phyloP scores from a whole-genome alignment of 2,797 vertebrate species.

The Anableps anableps region DNA sequence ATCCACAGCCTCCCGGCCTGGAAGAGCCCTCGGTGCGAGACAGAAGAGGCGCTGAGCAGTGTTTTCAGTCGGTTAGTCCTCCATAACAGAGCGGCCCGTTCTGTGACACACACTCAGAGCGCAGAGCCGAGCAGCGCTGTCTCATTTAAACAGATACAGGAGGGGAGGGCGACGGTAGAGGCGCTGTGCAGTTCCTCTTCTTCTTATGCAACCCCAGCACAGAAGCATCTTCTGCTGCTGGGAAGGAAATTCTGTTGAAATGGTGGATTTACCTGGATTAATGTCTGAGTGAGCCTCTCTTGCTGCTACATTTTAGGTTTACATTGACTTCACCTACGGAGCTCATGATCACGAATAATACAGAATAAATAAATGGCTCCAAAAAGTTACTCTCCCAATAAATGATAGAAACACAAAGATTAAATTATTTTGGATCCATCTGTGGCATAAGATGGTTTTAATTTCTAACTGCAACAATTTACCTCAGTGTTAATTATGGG shows the following conservation, averaged over 20 bases:
- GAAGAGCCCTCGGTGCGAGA: neutral
- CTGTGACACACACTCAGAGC: conserved; percentile 31
- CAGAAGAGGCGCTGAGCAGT: conserved; percentile 17
- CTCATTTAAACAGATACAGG: conserved; percentile 75
- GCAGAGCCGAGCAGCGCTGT: conserved; percentile 41
- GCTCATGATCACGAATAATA: neutral
- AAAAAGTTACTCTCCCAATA: neutral
- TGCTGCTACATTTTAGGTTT: neutral
- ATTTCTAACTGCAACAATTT: neutral
- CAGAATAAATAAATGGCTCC: neutral
- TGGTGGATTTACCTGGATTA: conserved; percentile 5
- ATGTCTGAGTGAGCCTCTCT: neutral
- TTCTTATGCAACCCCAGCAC: conserved; percentile 69
- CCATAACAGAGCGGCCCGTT: conserved; percentile 66
- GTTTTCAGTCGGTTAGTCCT: conserved; percentile 53
- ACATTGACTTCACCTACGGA: neutral
- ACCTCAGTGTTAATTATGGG: neutral
- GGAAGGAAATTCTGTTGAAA: neutral
- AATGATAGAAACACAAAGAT: neutral
- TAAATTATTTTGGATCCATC: neutral
- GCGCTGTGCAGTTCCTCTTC: conserved; percentile 38
- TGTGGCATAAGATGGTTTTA: neutral
- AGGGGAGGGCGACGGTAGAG: conserved; percentile 47
- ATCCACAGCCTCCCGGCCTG: neutral
- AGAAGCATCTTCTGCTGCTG: conserved; percentile 35